Evolutionary conservation across 2,113 vertebrate genomes (phyloP).

Genomic region (Helogale parvula): DNA sequence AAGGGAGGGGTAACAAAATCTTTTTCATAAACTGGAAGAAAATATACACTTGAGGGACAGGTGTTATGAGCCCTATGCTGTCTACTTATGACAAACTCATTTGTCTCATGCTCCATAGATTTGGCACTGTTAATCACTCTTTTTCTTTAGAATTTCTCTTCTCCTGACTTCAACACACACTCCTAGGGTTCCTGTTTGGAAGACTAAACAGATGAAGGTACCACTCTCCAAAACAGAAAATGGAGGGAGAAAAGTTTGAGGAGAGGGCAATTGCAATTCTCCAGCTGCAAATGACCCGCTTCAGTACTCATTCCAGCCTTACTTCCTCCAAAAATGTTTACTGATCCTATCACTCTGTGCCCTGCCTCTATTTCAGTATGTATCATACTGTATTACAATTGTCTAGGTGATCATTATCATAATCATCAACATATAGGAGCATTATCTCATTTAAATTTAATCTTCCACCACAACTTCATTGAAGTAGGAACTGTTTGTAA

Average conservation of each 20-base stretch:
- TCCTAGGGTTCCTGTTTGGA: background rate
- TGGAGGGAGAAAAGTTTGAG: background rate
- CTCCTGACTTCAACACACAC: background rate
- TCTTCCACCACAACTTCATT: background rate
- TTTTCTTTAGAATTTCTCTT: background rate
- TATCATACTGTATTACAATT: background rate
- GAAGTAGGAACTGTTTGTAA: background rate
- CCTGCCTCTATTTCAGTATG: background rate
- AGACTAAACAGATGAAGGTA: background rate
- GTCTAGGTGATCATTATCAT: background rate
- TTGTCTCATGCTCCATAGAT: background rate
- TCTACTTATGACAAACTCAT: background rate
- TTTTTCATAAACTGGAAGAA: background rate
- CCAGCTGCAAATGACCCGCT: background rate
- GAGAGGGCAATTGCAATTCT: background rate
- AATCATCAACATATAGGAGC: background rate
- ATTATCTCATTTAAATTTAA: background rate
- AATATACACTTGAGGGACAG: background rate
- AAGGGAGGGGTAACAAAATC: background rate
- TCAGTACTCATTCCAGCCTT: background rate
- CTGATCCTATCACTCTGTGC: background rate
- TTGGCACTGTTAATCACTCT: background rate
- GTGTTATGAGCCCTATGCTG: background rate
- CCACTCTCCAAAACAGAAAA: background rate
- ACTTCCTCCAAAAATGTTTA: background rate